Conservation (phyloP, 2,888 invertebrate species). For the Sceliomorpha sp. region DNA sequence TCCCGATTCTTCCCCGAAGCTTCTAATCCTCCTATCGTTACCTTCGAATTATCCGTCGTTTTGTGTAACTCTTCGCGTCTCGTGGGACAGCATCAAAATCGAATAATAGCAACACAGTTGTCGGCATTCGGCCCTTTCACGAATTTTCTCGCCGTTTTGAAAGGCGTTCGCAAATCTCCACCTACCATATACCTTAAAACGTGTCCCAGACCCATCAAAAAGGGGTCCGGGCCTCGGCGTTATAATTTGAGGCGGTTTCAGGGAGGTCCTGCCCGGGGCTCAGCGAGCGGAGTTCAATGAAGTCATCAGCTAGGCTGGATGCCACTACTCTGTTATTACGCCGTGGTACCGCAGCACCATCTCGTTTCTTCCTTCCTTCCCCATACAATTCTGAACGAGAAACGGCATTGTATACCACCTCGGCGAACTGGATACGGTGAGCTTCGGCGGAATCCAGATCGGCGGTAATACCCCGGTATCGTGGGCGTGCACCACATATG, state of each 20-base stretch:
- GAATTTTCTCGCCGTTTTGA: slow-evolving; percentile 54
- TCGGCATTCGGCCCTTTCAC: slow-evolving; percentile 26
- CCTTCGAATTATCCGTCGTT: no score
- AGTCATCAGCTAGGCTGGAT: slow-evolving; percentile 79
- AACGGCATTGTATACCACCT: slow-evolving; percentile 40
- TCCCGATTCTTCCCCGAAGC: no score
- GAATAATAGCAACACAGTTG: slow-evolving; percentile 31
- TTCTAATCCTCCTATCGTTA: no score
- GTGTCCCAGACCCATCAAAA: slow-evolving; percentile 73
- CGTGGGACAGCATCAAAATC: no score
- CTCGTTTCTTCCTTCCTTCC: slow-evolving; percentile 60
- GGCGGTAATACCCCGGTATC: slow-evolving; percentile 47
- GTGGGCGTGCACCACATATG: slow-evolving; percentile 39
- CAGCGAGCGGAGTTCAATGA: slow-evolving; percentile 76
- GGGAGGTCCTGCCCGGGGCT: slow-evolving; percentile 77
- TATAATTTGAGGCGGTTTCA: slow-evolving; percentile 80
- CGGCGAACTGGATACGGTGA: slow-evolving; percentile 38
- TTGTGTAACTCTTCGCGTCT: no score
- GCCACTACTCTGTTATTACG: slow-evolving; percentile 79
- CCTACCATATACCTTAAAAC: slow-evolving; percentile 60
- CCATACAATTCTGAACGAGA: slow-evolving; percentile 48
- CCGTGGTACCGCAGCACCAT: slow-evolving; percentile 78
- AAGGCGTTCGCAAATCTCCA: slow-evolving; percentile 55
- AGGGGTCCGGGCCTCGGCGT: slow-evolving; percentile 71
- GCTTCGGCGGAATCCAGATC: slow-evolving; percentile 46